Percentiles rank a stretch among this genome's conserved stretches.
phyloP scores from a whole-genome alignment of 2,797 vertebrate species.

The Sebastes jordani region DNA sequence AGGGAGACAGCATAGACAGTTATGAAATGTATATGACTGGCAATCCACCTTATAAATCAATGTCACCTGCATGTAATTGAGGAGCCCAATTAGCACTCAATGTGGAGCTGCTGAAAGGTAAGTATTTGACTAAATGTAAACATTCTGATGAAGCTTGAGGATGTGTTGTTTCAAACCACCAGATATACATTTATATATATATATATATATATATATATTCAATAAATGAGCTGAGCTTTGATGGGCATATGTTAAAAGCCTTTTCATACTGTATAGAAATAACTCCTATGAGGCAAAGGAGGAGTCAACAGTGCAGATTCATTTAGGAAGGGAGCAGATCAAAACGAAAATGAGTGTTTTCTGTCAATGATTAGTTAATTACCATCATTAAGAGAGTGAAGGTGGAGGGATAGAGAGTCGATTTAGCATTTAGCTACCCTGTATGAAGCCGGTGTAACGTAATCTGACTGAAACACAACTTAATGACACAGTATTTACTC shows the following conservation, averaged over 20 bases:
- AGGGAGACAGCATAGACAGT: background rate
- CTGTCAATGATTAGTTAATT: background rate
- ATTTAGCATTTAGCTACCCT: constrained; percentile 5
- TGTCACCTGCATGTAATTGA: background rate
- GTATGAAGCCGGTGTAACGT: background rate
- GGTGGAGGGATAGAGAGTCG: background rate
- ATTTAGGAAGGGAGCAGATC: background rate
- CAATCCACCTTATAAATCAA: background rate
- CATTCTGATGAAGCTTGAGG: background rate
- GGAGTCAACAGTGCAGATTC: background rate
- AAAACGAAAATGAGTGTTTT: background rate
- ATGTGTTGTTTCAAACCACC: background rate
- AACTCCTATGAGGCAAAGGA: background rate
- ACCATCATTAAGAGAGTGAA: background rate
- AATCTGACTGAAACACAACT: background rate
- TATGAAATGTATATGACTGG: background rate
- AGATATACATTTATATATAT: background rate
- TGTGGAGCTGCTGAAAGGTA: background rate
- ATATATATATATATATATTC: too few species aligned
- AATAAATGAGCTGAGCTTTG: too few species aligned
- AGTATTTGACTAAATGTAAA: background rate
- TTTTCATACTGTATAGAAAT: background rate
- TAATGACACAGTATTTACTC: background rate
- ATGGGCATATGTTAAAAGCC: background rate
- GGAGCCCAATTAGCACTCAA: background rate